Evolutionary conservation across 2,113 vertebrate genomes (phyloP), one percentile per base, ranked within the genome.

Genomic region (Grammomys surdaster): DNA sequence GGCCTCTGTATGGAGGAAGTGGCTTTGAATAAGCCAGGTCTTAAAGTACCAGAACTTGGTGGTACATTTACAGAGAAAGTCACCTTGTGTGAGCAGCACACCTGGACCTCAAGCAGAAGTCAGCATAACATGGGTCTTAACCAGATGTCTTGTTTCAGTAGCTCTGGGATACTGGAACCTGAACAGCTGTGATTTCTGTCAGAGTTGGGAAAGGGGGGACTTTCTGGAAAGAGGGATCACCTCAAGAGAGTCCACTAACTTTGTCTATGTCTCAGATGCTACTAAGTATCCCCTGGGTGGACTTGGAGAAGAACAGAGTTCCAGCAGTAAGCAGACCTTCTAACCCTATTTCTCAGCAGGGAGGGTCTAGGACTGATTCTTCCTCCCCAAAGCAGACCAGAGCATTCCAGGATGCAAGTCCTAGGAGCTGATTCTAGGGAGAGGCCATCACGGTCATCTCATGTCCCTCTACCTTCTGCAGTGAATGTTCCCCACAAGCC

Each of bases 181-280:
- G 12, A 6, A 31, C 28, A 33, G 80, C 51, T 26, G 51, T 75
- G 36, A 54, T 48, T 26, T 65, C 84, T 54, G 76, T 67, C 60
- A 69, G 84, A 0, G 90, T 81, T 95, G 96, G 96, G 95, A 98
- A 97, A 97, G 90, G 97, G 75, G 33, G n/a, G 78, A 36, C 60
- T 94, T 98, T 95, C 95, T 94, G 88, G 95, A 84, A 93, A 28
- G 56, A 72, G 48, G 63, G 95, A 87, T 94, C 88, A 89, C 92
- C 91, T 94, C 31, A 1, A 81, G 97, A 97, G 78, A 77, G 69
- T 87, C 86, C 65, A 69, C 95, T 90, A 94, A 85, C 93, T 75
- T 88, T 72, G 91, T 81, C 75, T 76, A 31, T 75, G 40, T 90
- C 82, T 70, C 14, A 5, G 89, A 88, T 4, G 7, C 92, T 75